phyloP scores from a whole-genome alignment of 1,140 invertebrate species.

The Rhysida immarginata region DNA sequence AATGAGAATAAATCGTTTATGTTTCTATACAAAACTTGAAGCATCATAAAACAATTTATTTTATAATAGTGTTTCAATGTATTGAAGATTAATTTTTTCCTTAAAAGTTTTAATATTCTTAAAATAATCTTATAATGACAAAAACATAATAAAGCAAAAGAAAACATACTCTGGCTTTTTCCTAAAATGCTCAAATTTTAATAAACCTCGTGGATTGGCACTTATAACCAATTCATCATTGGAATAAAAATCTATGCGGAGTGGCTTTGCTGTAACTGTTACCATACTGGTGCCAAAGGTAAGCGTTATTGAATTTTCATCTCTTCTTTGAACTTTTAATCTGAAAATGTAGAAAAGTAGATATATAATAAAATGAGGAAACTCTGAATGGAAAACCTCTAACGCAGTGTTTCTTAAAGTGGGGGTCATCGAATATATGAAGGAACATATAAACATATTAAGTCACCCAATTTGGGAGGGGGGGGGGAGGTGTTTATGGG shows the following conservation, averaged over 20 bases:
- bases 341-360: neutral
- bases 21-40: no score
- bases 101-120: no score
- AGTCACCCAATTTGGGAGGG: no score
- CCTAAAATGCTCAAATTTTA: conserved; percentile 82
- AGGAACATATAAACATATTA: no score
- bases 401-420: no score
- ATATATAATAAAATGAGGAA: neutral
- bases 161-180: conserved; percentile 41
- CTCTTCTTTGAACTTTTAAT: conserved; percentile 10
- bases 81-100: no score
- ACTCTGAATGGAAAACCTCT: neutral
- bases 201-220: conserved; percentile 71
- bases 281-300: conserved; percentile 49
- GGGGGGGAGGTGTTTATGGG: no score
- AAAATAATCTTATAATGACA: no score
- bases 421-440: conserved; percentile 4
- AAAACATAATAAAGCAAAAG: conserved; percentile 5
- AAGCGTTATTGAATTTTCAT: conserved; percentile 36
- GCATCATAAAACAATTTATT: no score
- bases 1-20: no score
- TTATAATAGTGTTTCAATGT: no score
- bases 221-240: conserved; percentile 56
- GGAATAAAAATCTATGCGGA: conserved; percentile 69
- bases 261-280: conserved; percentile 53